Percentiles rank a stretch among this genome's conserved stretches.
These are phyloP conservation scores for Meriones psammophilus DNA, from an alignment of 2,797 vertebrate species.

Conservation along the genomic window DNA sequence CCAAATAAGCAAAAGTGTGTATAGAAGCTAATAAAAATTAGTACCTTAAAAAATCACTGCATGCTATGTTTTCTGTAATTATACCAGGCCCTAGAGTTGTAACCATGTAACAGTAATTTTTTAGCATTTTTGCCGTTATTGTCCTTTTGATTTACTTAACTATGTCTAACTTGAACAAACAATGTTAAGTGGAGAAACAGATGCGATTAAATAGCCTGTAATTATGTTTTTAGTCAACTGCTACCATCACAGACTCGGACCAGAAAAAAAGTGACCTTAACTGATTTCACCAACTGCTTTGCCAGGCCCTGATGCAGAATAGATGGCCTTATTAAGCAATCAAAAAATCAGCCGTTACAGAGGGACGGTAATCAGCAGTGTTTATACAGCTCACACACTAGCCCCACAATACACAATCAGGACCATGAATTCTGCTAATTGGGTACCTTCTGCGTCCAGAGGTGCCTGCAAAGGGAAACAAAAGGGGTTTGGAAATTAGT, in stretches of 20 bases:
- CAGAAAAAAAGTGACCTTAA: slow-evolving; percentile 91
- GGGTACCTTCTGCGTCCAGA: slow-evolving; percentile 91
- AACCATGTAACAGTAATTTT: slow-evolving; percentile 88
- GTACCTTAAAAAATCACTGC: slow-evolving; percentile 86
- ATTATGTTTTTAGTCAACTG: slow-evolving; percentile 93
- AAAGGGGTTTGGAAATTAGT: slow-evolving; percentile 91
- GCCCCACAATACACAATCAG: slow-evolving; percentile 92
- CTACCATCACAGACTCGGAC: slow-evolving; percentile 89
- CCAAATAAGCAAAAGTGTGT: slow-evolving; percentile 82
- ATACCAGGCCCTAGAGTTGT: slow-evolving; percentile 88
- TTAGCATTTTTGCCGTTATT: slow-evolving; percentile 89
- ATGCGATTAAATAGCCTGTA: slow-evolving; percentile 92
- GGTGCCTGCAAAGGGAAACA: slow-evolving; percentile 90
- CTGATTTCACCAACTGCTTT: slow-evolving; percentile 90
- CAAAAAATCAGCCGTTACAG: slow-evolving; percentile 89
- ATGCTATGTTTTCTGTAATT: slow-evolving; percentile 91
- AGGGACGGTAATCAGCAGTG: slow-evolving; percentile 91
- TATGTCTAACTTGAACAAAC: slow-evolving; percentile 94
- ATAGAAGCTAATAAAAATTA: slow-evolving; percentile 89
- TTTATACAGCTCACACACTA: slow-evolving; percentile 89
- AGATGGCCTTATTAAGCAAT: slow-evolving; percentile 92
- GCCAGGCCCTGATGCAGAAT: slow-evolving; percentile 89
- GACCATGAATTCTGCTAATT: slow-evolving; percentile 92
- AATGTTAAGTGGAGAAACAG: slow-evolving; percentile 95
- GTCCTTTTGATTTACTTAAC: slow-evolving; percentile 96